Conservation (phyloP, 2,797 vertebrate species). For the Triplophysa bombifrons region DNA sequence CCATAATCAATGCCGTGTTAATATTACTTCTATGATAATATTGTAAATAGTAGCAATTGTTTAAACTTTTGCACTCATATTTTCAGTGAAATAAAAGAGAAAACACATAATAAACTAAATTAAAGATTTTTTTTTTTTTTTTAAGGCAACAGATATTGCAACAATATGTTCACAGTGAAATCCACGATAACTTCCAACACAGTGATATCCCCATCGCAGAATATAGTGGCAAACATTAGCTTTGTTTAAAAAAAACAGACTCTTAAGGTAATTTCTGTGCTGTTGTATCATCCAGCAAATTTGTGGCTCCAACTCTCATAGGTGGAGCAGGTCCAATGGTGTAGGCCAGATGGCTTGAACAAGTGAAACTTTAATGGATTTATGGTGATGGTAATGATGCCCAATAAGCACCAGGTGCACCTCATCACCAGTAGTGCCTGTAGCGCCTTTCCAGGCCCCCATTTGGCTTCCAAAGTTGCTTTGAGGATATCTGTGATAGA, state of each 20-base stretch:
- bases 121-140: too few relatives aligned
- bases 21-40: too few relatives aligned
- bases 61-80: too few relatives aligned
- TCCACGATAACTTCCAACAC: too few relatives aligned
- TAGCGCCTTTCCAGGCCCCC: conserved; percentile 1
- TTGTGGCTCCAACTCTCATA: conserved; percentile 11
- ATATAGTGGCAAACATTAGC: neutral
- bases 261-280: neutral
- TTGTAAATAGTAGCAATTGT: too few relatives aligned
- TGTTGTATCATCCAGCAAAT: conserved; percentile 6
- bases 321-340: conserved; percentile 16
- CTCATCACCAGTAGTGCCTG: conserved; percentile 27
- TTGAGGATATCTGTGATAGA: conserved; percentile 3
- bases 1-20: too few relatives aligned
- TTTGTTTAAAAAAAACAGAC: neutral
- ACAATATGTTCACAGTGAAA: too few relatives aligned
- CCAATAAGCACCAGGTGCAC: conserved; percentile 44
- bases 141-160: too few relatives aligned
- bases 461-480: conserved; percentile 3
- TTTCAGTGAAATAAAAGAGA: neutral
- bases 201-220: too few relatives aligned
- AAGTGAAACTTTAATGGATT: conserved; percentile 32
- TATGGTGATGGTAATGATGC: neutral
- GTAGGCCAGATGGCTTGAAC: conserved; percentile 21
- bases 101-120: neutral